phyloP scores from a whole-genome alignment of 2,888 invertebrate genomes.

The Belgica antarctica region DNA sequence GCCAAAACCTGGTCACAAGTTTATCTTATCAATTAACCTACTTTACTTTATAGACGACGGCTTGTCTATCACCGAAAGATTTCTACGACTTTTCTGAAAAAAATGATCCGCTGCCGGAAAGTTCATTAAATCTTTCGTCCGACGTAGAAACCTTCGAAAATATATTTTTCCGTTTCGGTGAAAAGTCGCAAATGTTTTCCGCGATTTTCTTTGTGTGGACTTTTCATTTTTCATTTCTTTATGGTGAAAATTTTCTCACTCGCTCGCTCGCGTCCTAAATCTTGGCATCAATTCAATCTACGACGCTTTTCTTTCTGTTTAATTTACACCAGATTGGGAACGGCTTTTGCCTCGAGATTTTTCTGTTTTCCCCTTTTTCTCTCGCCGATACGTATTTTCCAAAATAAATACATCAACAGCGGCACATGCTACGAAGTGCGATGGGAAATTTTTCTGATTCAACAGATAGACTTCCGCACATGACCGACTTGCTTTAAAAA shows the following conservation, averaged over 20 bases:
- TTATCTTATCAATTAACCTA: background rate
- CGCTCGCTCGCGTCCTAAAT: too few species aligned
- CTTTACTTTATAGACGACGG: background rate
- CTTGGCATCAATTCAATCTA: conserved; percentile 23
- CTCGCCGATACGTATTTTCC: conserved; percentile 35
- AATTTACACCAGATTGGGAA: conserved; percentile 17
- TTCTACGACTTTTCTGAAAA: background rate
- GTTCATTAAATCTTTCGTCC: background rate
- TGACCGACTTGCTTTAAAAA: background rate
- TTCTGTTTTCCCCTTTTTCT: conserved; percentile 21
- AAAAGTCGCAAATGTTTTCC: conserved; percentile 28
- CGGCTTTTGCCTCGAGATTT: too few species aligned
- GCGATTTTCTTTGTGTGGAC: conserved; percentile 17
- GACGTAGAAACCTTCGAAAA: conserved; percentile 14
- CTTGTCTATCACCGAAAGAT: background rate
- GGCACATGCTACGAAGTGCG: background rate
- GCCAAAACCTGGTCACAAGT: background rate
- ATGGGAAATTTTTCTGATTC: conserved; percentile 32
- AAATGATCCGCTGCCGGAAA: background rate
- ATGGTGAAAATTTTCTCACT: conserved; percentile 20
- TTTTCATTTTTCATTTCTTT: background rate
- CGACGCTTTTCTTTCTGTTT: background rate
- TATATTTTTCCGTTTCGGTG: background rate
- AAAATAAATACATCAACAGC: conserved; percentile 9
- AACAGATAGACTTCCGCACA: conserved; percentile 20